Conservation (phyloP, 2,113 vertebrate species). For the Neotoma lepida region DNA sequence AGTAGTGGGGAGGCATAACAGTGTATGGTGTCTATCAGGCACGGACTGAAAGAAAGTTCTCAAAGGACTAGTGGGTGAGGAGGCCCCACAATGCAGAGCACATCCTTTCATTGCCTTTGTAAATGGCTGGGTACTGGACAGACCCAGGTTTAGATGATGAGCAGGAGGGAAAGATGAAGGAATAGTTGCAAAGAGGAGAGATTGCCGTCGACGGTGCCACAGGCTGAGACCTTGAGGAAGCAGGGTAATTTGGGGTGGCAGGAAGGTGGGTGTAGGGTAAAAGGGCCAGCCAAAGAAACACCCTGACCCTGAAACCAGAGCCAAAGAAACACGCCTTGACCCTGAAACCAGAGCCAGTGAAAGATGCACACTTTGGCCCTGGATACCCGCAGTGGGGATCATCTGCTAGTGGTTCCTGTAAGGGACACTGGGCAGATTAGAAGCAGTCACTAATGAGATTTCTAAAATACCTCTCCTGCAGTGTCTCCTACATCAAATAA, state of each 20-base stretch:
- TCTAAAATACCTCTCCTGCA: background rate
- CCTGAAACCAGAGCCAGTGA: background rate
- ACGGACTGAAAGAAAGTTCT: too few relatives aligned
- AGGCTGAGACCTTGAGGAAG: background rate
- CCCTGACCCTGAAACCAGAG: background rate
- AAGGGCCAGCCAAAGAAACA: background rate
- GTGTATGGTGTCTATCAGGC: background rate
- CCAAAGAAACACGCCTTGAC: background rate
- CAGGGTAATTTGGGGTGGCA: background rate
- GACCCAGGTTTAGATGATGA: background rate
- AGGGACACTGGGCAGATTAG: background rate
- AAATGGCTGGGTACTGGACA: background rate
- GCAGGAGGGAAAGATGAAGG: background rate
- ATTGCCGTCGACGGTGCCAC: background rate
- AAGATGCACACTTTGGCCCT: background rate
- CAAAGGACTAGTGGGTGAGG: background rate
- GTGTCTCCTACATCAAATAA: background rate
- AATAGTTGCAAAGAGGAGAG: background rate
- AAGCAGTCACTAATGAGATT: background rate
- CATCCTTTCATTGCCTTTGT: background rate
- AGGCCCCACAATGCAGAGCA: background rate
- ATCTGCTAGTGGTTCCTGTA: background rate
- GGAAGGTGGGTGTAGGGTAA: background rate
- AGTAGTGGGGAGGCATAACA: background rate
- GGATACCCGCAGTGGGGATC: too few relatives aligned